A percentile compares a stretch with the other conserved stretches of the same genome.
Evolutionary conservation across 2,113 vertebrate species (phyloP).

Genomic region (Paracanthobrama guichenoti): DNA sequence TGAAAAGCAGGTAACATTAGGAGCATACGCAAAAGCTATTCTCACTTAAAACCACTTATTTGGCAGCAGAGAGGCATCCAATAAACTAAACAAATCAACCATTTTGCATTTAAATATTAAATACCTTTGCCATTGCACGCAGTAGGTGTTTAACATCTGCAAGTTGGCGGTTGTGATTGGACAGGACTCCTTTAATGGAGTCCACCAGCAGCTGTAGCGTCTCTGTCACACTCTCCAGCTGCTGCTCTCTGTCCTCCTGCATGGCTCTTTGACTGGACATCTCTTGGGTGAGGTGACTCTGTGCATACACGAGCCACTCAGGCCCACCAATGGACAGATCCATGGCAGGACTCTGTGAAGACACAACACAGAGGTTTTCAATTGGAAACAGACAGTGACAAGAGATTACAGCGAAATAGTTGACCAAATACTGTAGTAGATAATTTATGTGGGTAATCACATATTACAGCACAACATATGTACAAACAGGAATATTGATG

Average conservation of each 20-base stretch:
- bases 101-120: not conserved
- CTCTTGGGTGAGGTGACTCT: constrained; percentile 90
- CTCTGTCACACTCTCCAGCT: constrained; percentile 88
- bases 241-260: constrained; percentile 92
- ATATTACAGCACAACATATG: too few relatives aligned
- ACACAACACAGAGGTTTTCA: not conserved
- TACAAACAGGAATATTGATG: too few relatives aligned
- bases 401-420: not conserved
- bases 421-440: not conserved
- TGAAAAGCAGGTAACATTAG: not conserved
- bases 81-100: not conserved
- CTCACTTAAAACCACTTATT: not conserved
- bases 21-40: not conserved
- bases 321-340: constrained; percentile 90
- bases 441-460: too few relatives aligned
- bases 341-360: constrained; percentile 80
- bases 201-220: constrained; percentile 93
- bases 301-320: constrained; percentile 91
- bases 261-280: constrained; percentile 80
- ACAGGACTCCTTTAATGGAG: constrained; percentile 92
- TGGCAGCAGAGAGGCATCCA: not conserved
- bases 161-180: constrained; percentile 92
- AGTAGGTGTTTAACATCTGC: constrained; percentile 96
- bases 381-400: not conserved
- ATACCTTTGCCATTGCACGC: constrained; percentile 98